Evolutionary conservation across 2,888 invertebrate genomes (phyloP).

Genomic region (Augiades crinisus): DNA sequence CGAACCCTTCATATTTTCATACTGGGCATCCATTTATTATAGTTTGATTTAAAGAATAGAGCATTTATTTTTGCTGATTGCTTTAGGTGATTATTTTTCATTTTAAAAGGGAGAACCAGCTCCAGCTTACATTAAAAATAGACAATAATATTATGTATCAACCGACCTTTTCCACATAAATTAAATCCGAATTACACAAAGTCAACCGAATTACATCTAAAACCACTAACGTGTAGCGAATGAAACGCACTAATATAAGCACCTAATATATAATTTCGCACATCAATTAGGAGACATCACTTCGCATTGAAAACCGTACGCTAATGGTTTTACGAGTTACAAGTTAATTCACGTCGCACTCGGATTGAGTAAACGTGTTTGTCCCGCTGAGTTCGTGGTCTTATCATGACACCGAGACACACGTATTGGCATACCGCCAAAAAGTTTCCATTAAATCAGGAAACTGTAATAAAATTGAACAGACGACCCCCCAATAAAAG

Average conservation of each 20-base stretch:
- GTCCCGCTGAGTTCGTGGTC: slow-evolving; percentile 55
- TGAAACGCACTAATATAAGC: neutral
- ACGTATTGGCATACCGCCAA: slow-evolving; percentile 63
- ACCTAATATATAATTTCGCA: neutral
- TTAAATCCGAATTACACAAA: neutral
- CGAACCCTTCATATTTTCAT: too few relatives aligned
- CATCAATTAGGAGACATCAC: slow-evolving; percentile 2
- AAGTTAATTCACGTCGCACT: slow-evolving; percentile 51
- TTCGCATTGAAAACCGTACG: slow-evolving; percentile 30
- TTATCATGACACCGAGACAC: slow-evolving; percentile 54
- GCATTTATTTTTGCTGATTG: too few relatives aligned
- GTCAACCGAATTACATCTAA: neutral
- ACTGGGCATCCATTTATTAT: too few relatives aligned
- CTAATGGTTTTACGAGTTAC: slow-evolving; percentile 54
- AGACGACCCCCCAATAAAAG: slow-evolving; percentile 16
- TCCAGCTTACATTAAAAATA: too few relatives aligned
- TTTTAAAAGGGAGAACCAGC: too few relatives aligned
- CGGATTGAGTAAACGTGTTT: slow-evolving; percentile 51
- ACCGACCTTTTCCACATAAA: too few relatives aligned
- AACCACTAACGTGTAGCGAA: neutral
- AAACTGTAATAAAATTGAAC: slow-evolving; percentile 22
- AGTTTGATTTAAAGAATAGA: too few relatives aligned
- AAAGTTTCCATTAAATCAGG: slow-evolving; percentile 49
- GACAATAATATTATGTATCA: too few relatives aligned
- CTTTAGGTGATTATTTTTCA: too few relatives aligned